A percentile compares a stretch with the other conserved stretches of the same genome.
phyloP scores from a whole-genome alignment of 2,797 vertebrate species.

The Premnoplex brunnescens region DNA sequence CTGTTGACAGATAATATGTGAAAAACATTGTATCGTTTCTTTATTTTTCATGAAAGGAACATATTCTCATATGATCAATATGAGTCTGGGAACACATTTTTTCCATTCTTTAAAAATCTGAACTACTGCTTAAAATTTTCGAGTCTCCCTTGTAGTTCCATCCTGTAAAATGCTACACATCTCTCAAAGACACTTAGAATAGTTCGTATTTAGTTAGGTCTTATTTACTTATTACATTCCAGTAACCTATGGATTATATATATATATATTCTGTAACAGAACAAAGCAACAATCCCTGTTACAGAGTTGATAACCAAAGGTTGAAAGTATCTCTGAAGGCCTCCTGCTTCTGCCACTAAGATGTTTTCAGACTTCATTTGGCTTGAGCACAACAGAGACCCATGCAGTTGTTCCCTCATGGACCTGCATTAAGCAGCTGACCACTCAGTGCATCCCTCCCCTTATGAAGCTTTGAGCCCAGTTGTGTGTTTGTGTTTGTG shows the following conservation, averaged over 20 bases:
- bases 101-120: background rate
- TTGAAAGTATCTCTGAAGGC: background rate
- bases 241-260: background rate
- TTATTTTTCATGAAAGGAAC: background rate
- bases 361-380: background rate
- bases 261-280: background rate
- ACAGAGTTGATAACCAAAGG: background rate
- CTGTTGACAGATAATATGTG: background rate
- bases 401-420: accelerated
- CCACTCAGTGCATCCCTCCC: background rate
- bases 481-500: background rate
- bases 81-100: background rate
- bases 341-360: background rate
- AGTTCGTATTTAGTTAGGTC: background rate
- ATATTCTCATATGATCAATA: background rate
- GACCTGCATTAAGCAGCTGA: background rate
- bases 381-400: accelerated
- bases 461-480: background rate
- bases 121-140: background rate
- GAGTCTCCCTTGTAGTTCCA: background rate
- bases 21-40: background rate
- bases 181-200: background rate
- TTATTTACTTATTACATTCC: background rate
- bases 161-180: background rate
- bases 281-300: background rate